Evolutionary conservation across 2,797 vertebrate genomes (phyloP), one percentile per base, ranked within the genome.

Genomic region (Cynopterus sphinx): DNA sequence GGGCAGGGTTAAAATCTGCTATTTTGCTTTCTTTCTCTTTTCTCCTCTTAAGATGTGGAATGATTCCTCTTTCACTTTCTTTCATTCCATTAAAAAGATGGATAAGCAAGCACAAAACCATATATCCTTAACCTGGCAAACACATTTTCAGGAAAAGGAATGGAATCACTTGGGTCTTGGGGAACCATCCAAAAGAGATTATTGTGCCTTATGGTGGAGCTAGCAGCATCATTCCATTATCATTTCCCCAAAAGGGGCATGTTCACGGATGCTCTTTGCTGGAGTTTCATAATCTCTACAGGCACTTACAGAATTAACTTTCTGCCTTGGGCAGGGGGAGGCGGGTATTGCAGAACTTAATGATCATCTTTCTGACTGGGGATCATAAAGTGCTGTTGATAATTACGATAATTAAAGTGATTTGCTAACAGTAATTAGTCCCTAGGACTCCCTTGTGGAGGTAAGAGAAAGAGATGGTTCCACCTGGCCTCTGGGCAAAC

Each of bases 351-450:
- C 65, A 89, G 79, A 97, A 87, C 43, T 91, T 96, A 88, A 95
- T n/a, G 84, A 96, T 95, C 95, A 68, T 92, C 59, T 86, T 93
- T 83, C 92, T 94, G 88, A 92, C 90, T 84, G 55, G 68, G 68
- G 92, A 92, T 96, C 91, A 85, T 83, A 94, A 95, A 96, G 74
- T 71, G 59, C 77, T 95, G 46, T 84, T 95, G 95, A 94, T 95
- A 97, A 96, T 95, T 85, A 93, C 88, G 95, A 91, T 95, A 90
- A 94, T 96, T 94, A 97, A 96, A 90, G 94, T 92, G 96, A 96
- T 95, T 94, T 97, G 92, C 86, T 94, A 84, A 86, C 26, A 97
- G 91, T 95, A 95, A 97, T 95, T 96, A 96, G 87, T 93, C 65
- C 90, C 77, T 41, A 96, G 87, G 84, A 95, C 82, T 96, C 92